Percentiles rank a stretch among this genome's conserved stretches.
Evolutionary conservation across 1,140 invertebrate genomes (phyloP).

Genomic region (Drosophila lini): DNA sequence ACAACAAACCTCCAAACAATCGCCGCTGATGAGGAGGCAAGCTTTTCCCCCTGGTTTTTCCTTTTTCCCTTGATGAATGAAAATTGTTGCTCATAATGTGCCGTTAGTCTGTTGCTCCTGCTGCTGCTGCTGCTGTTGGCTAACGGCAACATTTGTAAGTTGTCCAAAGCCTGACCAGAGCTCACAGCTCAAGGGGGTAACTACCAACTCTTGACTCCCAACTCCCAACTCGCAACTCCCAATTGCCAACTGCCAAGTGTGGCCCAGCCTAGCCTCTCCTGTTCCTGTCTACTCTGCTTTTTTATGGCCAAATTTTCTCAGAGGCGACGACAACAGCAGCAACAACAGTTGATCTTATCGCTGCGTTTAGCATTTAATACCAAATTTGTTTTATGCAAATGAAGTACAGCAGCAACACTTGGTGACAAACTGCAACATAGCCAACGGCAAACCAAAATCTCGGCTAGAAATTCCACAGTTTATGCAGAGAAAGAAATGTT

Average conservation of each 20-base stretch:
- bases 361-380: conserved; percentile 77
- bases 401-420: conserved; percentile 59
- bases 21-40: conserved; percentile 29
- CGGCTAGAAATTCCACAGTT: conserved; percentile 22
- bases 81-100: conserved; percentile 51
- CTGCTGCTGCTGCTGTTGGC: conserved; percentile 33
- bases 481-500: conserved; percentile 28
- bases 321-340: conserved; percentile 32
- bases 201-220: conserved; percentile 8
- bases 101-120: conserved; percentile 45
- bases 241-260: conserved; percentile 10
- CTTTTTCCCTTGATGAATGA: conserved; percentile 60
- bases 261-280: conserved; percentile 23
- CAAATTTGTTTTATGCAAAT: conserved; percentile 84
- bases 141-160: conserved; percentile 75
- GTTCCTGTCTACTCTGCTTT: conserved; percentile 53
- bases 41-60: conserved; percentile 4
- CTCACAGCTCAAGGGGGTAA: conserved; percentile 35
- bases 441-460: conserved; percentile 45
- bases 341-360: conserved; percentile 69
- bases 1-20: conserved; percentile 40
- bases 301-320: conserved; percentile 62
- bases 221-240: conserved; percentile 4
- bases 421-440: conserved; percentile 49
- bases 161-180: conserved; percentile 56